Base-by-base conservation (phyloP, 2,113 vertebrate genomes). In the Phoxinus phoxinus region DNA sequence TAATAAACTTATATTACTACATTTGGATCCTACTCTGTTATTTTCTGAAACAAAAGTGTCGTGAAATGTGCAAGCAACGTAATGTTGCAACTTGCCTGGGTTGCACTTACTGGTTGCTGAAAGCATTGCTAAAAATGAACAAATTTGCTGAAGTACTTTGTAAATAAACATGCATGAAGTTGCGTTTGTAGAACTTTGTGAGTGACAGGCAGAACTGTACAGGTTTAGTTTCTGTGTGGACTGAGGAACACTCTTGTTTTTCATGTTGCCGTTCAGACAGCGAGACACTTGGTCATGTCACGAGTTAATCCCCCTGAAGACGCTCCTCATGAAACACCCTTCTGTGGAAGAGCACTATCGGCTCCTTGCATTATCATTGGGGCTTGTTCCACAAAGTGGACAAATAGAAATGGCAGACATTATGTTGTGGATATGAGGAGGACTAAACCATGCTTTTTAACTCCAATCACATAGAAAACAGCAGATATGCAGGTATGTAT, bases 291-390 rank as follows among this genome's bases (percentile, higher is more conserved):
- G 35, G 32, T 44, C 85, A 63, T 85, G 88, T 78, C 88, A 83
- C 73, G 65, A 10, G 41, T 85, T 87, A 87, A 89, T 85, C 88
- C 85, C 79, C 35, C 65, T 56, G 23, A 35, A 87, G 21, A 87
- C 30, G 12, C 65, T 21, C 35, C 35, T 87, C 51, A n/a, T 27
- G 25, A 63, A 59, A 59, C 73, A 56, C 77, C 46, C 44, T 3
- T 37, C 56, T 17, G 7, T 21, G 17, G 27, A 9, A 32, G 46
- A 65, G 35, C 25, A 21, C 27, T 76, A 53, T 53, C 46, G 17
- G 59, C 27, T 6, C 4, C 9, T 61, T 25, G 1, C n/a, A 27
- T 63, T 63, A 63, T 63, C n/a, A 13, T 2, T 17, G 6, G 3
- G 25, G 51, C 73, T 53, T 25, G 6, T 75, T 74, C n/a, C 44